Base-by-base conservation (phyloP, 2,888 invertebrate species). In the Platycheirus albimanus region DNA sequence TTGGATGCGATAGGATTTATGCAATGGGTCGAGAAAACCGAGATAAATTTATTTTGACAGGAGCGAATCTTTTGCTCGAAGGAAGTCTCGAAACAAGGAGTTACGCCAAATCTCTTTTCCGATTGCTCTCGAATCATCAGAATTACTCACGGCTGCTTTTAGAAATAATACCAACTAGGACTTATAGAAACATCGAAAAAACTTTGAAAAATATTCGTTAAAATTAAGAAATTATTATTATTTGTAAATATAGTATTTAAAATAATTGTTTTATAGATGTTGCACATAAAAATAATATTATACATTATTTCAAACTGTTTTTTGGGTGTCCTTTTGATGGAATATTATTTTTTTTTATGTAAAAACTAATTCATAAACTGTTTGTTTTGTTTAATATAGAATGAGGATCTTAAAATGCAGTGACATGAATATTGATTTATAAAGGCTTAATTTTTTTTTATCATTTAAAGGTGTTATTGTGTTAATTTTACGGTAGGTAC, bases 51-150 rank as follows among this genome's bases (percentile, higher is more conserved):
- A 92, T 99, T 67, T 92, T 95, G 30, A 94, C 96, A 0, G 95
- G 95, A 0, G 96, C 97, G 0, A 96, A 96, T 88, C 93, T 98
- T 83, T 91, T 97, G 6, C 94, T 94, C 24, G 98, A 99, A 89
- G 96, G 97, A 17, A 95, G 95, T 88, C 93, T 96, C 24, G 97
- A 98, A 85, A 95, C 97, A 0, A 94, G 98, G 83, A 93, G 93
- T 87, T 94, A 96, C 89, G 96, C 96, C 1, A 95, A 97, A 87
- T 93, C 93, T 67, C 93, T 98, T 85, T 95, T 98, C 87, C 92
- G 94, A 17, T 91, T 93, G 63, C 91, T 98, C 49, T 93, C 95
- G 64, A 92, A 93, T 19, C 96, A 97, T 90, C 92, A 92, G 6
- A 94, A 94, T 66, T 98, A 98, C 90, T 94, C 94, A 64, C 94